phyloP scores from a whole-genome alignment of 2,113 vertebrate species.

The Phaethon lepturus region DNA sequence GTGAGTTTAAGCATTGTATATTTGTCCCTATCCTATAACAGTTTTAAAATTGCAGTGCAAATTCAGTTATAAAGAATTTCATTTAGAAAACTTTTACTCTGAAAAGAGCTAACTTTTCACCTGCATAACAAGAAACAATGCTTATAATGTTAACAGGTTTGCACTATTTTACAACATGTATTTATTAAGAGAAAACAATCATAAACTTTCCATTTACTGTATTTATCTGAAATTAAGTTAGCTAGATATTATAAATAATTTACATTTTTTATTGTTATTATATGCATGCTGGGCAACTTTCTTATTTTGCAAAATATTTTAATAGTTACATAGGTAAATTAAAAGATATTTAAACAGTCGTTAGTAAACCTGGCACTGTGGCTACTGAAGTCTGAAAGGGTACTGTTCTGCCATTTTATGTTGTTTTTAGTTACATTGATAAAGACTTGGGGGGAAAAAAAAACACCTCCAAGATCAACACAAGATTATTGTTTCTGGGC shows the following conservation, averaged over 20 bases:
- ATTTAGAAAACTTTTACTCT: neutral
- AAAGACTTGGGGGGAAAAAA: neutral
- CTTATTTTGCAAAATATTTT: neutral
- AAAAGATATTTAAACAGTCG: neutral
- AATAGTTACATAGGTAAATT: neutral
- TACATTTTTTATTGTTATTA: neutral
- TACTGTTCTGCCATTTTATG: neutral
- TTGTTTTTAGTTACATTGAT: neutral
- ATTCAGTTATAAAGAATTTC: neutral
- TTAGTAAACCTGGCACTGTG: neutral
- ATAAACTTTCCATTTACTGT: neutral
- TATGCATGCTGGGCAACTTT: neutral
- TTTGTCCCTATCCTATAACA: neutral
- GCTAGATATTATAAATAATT: neutral
- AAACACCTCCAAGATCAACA: accelerated
- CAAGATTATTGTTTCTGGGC: neutral
- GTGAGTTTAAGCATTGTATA: neutral
- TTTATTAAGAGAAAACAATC: neutral
- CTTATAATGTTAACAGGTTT: neutral
- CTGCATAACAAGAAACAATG: neutral
- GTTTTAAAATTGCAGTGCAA: neutral
- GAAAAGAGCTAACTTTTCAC: neutral
- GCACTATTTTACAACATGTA: neutral
- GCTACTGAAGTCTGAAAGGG: neutral
- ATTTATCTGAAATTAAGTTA: neutral